Evolutionary conservation across 2,888 invertebrate species (phyloP), one percentile per base, ranked within the genome.

Genomic region (Galeruca laticollis): DNA sequence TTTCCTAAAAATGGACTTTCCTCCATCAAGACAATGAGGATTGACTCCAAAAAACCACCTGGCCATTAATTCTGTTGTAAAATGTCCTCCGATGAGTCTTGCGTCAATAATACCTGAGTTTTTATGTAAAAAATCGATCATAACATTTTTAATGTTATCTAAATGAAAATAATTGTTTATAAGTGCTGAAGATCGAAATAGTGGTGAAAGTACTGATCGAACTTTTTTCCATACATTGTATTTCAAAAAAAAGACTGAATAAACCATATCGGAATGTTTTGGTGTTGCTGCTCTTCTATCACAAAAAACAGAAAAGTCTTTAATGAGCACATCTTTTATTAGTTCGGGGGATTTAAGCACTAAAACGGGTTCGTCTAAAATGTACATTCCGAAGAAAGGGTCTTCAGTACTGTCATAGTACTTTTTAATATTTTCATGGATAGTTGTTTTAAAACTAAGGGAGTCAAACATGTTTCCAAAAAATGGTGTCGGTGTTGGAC

Each of bases 171-270:
- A 84, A 88, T 89, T 88, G 49, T 79, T 81, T 77, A 86, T 88
- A 66, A 90, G 81, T 78, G 89, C 89, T 18, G 87, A 88, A 0
- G 87, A 85, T 1, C 88, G 87, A 77, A 89, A 87, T 0, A 87
- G 86, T 0, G 89, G 89, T 0, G 88, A 86, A 35, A 89, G 79
- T 73, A 88, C 88, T 0, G 84, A 77, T 26, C 90, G 82, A 18
- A 88, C 77, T 51, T 82, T 82, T 76, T 86, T 88, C 90, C 90
- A 90, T 1, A 85, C 84, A 0, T 86, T 86, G 63, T 87, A 87
- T 69, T 85, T 86, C 63, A 86, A 74, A 1, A 85, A 82, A 71
- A 88, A 83, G 33, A 87, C 72, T 77, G 85, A 84, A 60, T 84
- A 83, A 74, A 85, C 81, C 0, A 84, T 82, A 9, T 85, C 83